Base-by-base conservation (phyloP, 1,140 invertebrate genomes). In the Papilio aristodemus region DNA sequence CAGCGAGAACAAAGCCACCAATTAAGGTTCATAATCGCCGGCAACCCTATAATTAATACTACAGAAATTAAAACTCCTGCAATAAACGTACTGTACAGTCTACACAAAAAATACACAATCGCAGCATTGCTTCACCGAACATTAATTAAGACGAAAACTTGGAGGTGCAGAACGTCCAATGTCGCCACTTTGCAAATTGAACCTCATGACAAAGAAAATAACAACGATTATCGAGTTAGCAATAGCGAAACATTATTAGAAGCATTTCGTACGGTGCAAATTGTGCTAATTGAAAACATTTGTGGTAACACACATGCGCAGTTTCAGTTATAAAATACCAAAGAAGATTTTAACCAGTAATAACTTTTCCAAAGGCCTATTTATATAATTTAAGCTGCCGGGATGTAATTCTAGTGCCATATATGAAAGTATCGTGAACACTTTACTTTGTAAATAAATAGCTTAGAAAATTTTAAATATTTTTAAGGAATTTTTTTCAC, bases 11-110 rank as follows among this genome's bases (percentile, higher is more conserved):
- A 87, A 84, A 83, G 80, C 76, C 75, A 76, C 76, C 81, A 85
- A 87, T 87, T 86, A 87, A 81, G 71, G 73, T 75, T 79, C 77
- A 84, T 85, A 86, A 86, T 80, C 79, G 73, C 73, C 73, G 70
- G 77, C 81, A 84, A 78, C 75, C 75, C 81, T 82, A 84, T 81
- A 81, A 85, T 85, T 85, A 86, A 86, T 81, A 83, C 79, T 83
- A 81, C 72, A 87, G 78, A 82, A 83, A 84, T 89, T 84, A 83
- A 86, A 83, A 79, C 76, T 78, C 77, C 72, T 75, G 77, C 77
- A 83, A 81, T 86, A 80, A 85, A 74, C 69, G 78, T 74, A 80
- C 74, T 76, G 76, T 75, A 74, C 74, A 77, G 70, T 69, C 70
- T 80, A 76, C 69, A 85, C 74, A 81, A 89, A 85, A 85, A 85